Evolutionary conservation across 1,140 invertebrate species (phyloP), one percentile per base, ranked within the genome.

Genomic region (Cardiocondyla obscurior): DNA sequence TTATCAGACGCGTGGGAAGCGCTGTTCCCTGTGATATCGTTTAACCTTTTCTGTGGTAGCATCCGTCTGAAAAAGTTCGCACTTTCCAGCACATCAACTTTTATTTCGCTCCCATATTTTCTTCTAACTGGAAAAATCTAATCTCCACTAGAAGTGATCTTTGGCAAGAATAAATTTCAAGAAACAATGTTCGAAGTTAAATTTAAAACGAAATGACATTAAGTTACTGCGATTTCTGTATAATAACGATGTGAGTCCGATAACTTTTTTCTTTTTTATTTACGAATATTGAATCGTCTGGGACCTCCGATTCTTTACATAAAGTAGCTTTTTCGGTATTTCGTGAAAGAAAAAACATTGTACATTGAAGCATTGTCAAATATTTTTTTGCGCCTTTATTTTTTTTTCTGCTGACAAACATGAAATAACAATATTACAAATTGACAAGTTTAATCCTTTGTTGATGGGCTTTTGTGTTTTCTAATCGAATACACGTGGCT

Each of bases 1-100:
- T 73, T 60, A 83, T 84, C 62, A 72, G 70, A 73, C 39, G 19
- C 39, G 69, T 83, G 42, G 58, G 55, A 82, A 84, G 58, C 42
- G 30, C 8, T 58, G 62, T 76, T 76, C 12, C 46, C 39, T 33
- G 42, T 33, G 44, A 85, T 77, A 82, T 72, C 67, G 7, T 82
- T 72, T 49, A 49, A 58, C 51, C 46, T 53, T 82, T 65, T 12
- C 14, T 49, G 39, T 6, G 28, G 49, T 10, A 53, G 12, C 33
- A 25, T 22, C 30, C 46, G 7, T 3, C 44, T 36, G 22, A 67
- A 67, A 77, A 67, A 77, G 30, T 51, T 76, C 10, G 12, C 22
- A 67, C 44, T 65, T 77, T 77, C 22, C 22, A 49, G 22, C 22
- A 67, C 74, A 67, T 79, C 22, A 51, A 42, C 46, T 67, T 12